Conservation (phyloP, 2,113 vertebrate genomes). For the Hyaena hyaena region DNA sequence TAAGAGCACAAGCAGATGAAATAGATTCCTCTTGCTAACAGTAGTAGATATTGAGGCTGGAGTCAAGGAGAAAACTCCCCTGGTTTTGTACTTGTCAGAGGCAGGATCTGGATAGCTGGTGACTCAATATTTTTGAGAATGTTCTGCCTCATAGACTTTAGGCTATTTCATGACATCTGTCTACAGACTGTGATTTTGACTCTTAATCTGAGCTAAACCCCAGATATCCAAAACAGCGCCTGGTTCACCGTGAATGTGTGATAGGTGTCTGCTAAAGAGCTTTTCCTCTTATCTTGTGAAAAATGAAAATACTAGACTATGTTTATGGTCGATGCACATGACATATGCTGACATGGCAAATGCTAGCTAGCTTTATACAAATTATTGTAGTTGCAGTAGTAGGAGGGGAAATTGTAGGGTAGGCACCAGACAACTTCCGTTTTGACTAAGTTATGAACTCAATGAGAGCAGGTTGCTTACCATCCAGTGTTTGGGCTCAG, state of each 20-base stretch:
- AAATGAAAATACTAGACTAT: not conserved
- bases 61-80: not conserved
- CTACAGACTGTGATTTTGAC: not conserved
- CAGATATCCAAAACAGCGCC: not conserved
- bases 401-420: not conserved
- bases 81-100: not conserved
- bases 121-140: not conserved
- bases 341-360: not conserved
- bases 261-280: not conserved
- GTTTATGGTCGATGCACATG: not conserved
- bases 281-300: not conserved
- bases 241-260: not conserved
- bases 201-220: not conserved
- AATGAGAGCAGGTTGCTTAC: not conserved
- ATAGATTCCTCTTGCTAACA: not conserved
- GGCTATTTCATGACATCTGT: not conserved
- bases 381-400: not conserved
- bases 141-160: not conserved
- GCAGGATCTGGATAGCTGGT: not conserved
- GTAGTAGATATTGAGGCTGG: not conserved
- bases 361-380: not conserved
- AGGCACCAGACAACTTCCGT: not conserved
- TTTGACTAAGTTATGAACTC: not conserved
- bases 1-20: not conserved
- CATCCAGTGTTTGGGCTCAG: not conserved